Conservation (phyloP, 2,113 vertebrate species). For the Pluvialis apricaria region DNA sequence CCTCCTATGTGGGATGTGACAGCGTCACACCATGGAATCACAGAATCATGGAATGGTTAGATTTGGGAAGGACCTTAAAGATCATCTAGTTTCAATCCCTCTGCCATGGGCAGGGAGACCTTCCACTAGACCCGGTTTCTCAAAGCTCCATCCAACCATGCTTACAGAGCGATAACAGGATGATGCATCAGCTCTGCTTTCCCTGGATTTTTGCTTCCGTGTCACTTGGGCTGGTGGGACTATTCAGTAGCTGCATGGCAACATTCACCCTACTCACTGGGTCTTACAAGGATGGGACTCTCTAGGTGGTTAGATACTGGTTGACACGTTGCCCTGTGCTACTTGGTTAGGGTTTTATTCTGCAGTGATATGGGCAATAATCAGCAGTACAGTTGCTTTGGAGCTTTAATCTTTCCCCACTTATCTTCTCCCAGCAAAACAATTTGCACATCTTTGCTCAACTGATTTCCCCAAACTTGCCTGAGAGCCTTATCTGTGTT, state of each 20-base stretch:
- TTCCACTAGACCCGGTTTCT: background rate
- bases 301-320: background rate
- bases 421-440: slow-evolving; percentile 17
- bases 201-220: background rate
- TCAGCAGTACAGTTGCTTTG: background rate
- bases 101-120: background rate
- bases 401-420: background rate
- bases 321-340: background rate
- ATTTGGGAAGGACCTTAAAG: background rate
- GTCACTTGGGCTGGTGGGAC: background rate
- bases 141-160: background rate
- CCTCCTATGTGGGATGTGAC: accelerated
- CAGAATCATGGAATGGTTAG: background rate
- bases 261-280: background rate
- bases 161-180: background rate
- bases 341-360: background rate
- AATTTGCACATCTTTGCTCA: slow-evolving; percentile 7
- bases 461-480: background rate
- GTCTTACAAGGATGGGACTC: background rate
- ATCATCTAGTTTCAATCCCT: background rate
- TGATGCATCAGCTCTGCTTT: background rate
- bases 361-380: background rate
- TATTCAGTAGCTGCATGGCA: background rate
- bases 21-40: background rate
- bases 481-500: background rate